Conservation (phyloP, 2,797 vertebrate genomes). For the Chloroceryle inda region DNA sequence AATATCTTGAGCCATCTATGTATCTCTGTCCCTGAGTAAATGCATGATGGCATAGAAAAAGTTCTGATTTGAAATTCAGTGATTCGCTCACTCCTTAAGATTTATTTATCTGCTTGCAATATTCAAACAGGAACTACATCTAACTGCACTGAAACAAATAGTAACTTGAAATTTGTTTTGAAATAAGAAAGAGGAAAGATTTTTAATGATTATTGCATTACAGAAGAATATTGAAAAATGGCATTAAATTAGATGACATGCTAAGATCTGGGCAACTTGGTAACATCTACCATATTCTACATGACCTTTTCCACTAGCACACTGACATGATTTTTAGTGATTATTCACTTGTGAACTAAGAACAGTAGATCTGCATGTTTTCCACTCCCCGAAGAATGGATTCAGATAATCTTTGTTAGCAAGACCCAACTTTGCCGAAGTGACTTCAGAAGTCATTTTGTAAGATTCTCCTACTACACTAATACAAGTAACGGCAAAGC, state of each 20-base stretch:
- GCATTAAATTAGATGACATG: neutral
- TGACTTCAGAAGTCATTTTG: neutral
- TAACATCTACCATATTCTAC: neutral
- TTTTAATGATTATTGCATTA: neutral
- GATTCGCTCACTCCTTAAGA: neutral
- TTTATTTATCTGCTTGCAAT: neutral
- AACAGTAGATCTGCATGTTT: neutral
- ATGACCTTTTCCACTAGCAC: neutral
- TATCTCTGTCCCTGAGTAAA: neutral
- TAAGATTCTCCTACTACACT: neutral
- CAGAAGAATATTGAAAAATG: neutral
- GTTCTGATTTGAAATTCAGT: neutral
- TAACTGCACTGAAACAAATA: neutral
- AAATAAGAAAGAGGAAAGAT: neutral
- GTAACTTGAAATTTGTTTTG: neutral
- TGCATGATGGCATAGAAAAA: neutral
- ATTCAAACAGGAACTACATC: neutral
- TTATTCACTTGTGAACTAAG: neutral
- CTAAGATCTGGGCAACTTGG: neutral
- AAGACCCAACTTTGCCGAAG: neutral
- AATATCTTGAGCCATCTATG: neutral
- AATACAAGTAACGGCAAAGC: neutral
- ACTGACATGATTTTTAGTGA: neutral
- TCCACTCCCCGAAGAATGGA: neutral
- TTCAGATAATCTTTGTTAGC: neutral